Evolutionary conservation across 2,113 vertebrate genomes (phyloP).

Genomic region (Fregetta grallaria): DNA sequence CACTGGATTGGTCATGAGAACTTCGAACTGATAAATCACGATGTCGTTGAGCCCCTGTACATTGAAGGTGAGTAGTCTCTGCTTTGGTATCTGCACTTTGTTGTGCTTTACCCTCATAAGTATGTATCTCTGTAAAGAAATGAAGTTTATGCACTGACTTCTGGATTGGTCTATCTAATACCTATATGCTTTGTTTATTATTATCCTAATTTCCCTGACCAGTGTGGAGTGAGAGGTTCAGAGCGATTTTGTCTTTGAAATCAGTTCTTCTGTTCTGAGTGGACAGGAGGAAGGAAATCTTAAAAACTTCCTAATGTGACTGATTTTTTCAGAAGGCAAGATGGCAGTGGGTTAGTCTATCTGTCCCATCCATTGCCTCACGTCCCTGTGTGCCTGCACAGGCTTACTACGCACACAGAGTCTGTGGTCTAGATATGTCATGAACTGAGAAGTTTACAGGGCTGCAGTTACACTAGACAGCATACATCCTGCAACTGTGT

Average conservation of each 20-base stretch:
- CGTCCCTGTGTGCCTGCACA: neutral
- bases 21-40: constrained; percentile 98
- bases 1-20: constrained; percentile 99
- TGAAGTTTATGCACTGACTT: neutral
- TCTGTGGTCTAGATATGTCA: neutral
- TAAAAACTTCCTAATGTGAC: neutral
- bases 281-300: neutral
- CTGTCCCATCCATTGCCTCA: neutral
- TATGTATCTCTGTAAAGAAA: neutral
- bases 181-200: neutral
- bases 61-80: constrained; percentile 88
- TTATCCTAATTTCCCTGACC: neutral
- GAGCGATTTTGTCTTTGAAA: neutral
- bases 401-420: rapidly evolving
- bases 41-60: constrained; percentile 97
- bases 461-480: neutral
- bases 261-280: neutral
- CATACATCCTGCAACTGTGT: neutral
- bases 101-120: neutral
- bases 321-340: neutral
- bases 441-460: neutral
- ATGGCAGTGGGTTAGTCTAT: neutral
- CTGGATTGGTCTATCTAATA: neutral
- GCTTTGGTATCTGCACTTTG: neutral
- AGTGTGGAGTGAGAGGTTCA: neutral